Evolutionary conservation across 2,113 vertebrate species (phyloP), one percentile per base, ranked within the genome.

Genomic region (Craseonycteris thonglongyai): DNA sequence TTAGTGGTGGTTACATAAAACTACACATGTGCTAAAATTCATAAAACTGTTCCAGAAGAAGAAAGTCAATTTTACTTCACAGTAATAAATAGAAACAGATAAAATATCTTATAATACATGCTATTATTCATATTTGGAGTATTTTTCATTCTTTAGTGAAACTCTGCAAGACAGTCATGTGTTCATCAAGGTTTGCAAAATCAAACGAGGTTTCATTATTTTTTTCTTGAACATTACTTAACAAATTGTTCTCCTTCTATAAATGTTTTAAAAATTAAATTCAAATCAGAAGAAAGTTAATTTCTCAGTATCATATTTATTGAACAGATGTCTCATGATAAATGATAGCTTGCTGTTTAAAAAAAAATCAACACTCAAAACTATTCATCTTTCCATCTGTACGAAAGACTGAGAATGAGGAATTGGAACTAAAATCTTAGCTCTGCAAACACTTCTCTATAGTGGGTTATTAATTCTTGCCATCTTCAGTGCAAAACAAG

Each of bases 261-360:
- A 88, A 97, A 35, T 91, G 66, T 88, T 87, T 94, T 91, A 59
- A 93, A 93, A 97, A 85, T 14, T 90, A 92, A 90, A 72, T 35
- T 93, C 26, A 91, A 84, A 47, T 75, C 30, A 94, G 66, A 93
- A 91, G 69, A 79, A 66, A 84, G 86, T 54, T 63, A 38, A 91
- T 79, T 93, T 92, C 51, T 88, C 72, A 92, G 45, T 51, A 83
- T 82, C 79, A 19, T 56, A 71, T 68, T 89, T 96, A 91, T 15
- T 82, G 38, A 83, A 85, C 14, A 91, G 59, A 13, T 72, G 33
- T 78, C 69, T 95, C 79, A 80, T 90, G 56, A 66, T 54, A 95
- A 92, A 76, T 59, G 45, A 83, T 28, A 93, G 26, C 72, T 42
- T 95, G 24, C 40, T 82, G 38, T 26, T 66, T 63, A 69, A 74